Evolutionary conservation across 2,113 vertebrate genomes (phyloP).

Genomic region (Salminus brasiliensis): DNA sequence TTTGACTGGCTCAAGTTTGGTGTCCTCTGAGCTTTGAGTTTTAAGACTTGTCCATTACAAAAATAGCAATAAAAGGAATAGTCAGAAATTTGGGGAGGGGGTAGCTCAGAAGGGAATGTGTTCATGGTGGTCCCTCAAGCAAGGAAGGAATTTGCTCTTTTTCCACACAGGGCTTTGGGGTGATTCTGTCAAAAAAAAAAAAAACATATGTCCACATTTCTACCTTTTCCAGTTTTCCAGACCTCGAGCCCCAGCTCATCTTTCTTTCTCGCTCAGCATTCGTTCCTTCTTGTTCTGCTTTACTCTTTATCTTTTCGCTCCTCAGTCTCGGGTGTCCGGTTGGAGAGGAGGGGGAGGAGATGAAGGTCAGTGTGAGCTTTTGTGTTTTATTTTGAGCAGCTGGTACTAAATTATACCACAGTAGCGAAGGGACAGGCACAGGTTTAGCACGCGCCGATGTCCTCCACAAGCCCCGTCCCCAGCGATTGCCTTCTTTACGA

Average conservation of each 20-base stretch:
- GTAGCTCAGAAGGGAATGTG: constrained; percentile 32
- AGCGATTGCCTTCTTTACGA: not conserved
- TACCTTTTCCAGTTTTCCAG: constrained; percentile 36
- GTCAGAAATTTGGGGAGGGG: too few relatives aligned
- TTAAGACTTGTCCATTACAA: constrained; percentile 40
- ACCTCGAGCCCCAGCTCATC: not conserved
- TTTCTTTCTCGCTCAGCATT: not conserved
- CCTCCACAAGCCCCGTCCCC: too few relatives aligned
- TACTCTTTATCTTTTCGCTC: not conserved
- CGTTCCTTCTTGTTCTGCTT: not conserved
- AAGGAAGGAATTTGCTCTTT: not conserved
- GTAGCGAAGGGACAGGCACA: not conserved
- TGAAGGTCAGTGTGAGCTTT: not conserved
- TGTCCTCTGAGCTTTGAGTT: not conserved
- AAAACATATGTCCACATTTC: not conserved
- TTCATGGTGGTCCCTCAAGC: constrained; percentile 15
- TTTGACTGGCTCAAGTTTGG: constrained; percentile 51
- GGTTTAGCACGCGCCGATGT: not conserved
- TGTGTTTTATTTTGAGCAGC: constrained; percentile 1
- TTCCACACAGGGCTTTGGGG: constrained; percentile 2
- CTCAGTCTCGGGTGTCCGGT: not conserved
- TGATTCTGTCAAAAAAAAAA: too few relatives aligned
- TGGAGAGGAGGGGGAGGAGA: not conserved
- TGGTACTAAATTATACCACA: constrained; percentile 4
- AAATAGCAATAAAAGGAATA: too few relatives aligned